A percentile compares a stretch with the other conserved stretches of the same genome.
phyloP scores from a whole-genome alignment of 1,140 invertebrate species.

The Solenopsis invicta region DNA sequence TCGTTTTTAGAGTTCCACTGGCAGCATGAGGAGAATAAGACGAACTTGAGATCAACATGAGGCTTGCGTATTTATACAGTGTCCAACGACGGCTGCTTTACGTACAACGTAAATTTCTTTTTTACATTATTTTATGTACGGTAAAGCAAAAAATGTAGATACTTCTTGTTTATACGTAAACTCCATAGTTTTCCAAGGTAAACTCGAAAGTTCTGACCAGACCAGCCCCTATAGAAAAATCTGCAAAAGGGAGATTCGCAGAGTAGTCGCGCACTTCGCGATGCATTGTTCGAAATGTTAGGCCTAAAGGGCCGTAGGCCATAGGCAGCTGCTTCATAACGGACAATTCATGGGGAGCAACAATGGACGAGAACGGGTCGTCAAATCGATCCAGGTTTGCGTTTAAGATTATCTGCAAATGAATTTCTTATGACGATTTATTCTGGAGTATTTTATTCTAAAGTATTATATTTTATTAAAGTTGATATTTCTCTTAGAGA shows the following conservation, averaged over 20 bases:
- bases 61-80: slow-evolving; percentile 1
- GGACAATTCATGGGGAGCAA: slow-evolving; percentile 63
- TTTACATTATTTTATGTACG: neutral
- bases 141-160: neutral
- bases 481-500: neutral
- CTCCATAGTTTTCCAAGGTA: neutral
- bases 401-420: neutral
- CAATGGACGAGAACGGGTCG: slow-evolving; percentile 59
- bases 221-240: neutral
- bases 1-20: slow-evolving; percentile 66
- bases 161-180: neutral
- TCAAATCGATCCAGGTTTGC: slow-evolving; percentile 70
- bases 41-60: slow-evolving; percentile 23
- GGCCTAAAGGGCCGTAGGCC: neutral
- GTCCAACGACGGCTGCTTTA: neutral
- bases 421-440: neutral
- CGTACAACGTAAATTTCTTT: neutral
- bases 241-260: slow-evolving; percentile 27
- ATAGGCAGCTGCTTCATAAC: slow-evolving; percentile 70
- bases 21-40: slow-evolving; percentile 3
- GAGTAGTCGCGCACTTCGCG: neutral
- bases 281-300: slow-evolving; percentile 50
- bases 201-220: neutral
- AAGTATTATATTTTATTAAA: neutral
- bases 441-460: neutral